phyloP scores from a whole-genome alignment of 2,113 vertebrate genomes.

The Sigmodon hispidus region DNA sequence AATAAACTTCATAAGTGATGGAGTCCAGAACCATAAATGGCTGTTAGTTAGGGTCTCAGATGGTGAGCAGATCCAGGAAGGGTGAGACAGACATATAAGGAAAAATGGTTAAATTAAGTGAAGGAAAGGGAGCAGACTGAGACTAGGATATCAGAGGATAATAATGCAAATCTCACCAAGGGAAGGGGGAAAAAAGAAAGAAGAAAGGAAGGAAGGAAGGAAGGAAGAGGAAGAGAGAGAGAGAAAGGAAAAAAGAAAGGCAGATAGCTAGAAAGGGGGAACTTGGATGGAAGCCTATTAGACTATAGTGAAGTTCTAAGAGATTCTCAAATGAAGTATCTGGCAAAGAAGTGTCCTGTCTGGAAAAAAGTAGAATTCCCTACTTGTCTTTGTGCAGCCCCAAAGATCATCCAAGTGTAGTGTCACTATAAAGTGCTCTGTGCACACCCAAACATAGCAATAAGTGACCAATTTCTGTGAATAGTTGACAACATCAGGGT shows the following conservation, averaged over 20 bases:
- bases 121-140: not conserved
- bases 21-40: not conserved
- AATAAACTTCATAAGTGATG: not conserved
- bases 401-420: not conserved
- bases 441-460: not conserved
- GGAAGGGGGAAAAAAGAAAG: not conserved
- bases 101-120: too few species aligned
- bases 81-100: too few species aligned
- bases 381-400: not conserved
- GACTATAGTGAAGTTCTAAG: not conserved
- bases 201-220: not conserved
- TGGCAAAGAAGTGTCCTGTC: not conserved
- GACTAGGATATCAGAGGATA: not conserved
- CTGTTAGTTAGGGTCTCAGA: not conserved
- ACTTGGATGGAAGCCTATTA: not conserved
- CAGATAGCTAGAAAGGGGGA: not conserved
- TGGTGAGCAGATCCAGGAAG: not conserved
- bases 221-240: not conserved
- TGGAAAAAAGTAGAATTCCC: too few species aligned
- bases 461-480: not conserved
- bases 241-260: not conserved
- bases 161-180: not conserved
- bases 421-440: not conserved
- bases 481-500: not conserved
- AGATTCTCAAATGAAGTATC: not conserved